Conservation (phyloP, 2,888 invertebrate species). For the Lymantria monacha region DNA sequence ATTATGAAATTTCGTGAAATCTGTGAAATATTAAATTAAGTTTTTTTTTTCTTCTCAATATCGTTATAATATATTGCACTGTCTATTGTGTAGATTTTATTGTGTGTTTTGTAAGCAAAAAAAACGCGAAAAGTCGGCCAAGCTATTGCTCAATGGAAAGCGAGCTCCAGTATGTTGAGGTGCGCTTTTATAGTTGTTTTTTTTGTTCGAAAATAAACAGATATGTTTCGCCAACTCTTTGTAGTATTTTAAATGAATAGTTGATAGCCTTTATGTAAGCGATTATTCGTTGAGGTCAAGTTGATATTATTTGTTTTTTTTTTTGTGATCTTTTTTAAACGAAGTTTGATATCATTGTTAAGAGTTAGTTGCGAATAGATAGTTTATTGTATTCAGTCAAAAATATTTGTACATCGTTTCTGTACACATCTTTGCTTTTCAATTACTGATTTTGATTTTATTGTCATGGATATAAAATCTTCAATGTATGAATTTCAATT, state of each 20-base stretch:
- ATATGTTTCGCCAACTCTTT: slow-evolving; percentile 31
- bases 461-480: too few species aligned
- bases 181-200: slow-evolving; percentile 23
- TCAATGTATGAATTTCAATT: too few species aligned
- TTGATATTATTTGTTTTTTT: slow-evolving; percentile 7
- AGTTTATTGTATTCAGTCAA: too few species aligned
- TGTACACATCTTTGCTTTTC: too few species aligned
- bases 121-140: slow-evolving; percentile 65
- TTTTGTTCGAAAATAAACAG: slow-evolving; percentile 46
- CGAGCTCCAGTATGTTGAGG: slow-evolving; percentile 51
- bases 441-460: too few species aligned
- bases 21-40: slow-evolving; percentile 71
- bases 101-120: slow-evolving; percentile 52
- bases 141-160: slow-evolving; percentile 55
- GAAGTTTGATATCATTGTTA: neutral
- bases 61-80: slow-evolving; percentile 48
- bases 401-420: too few species aligned
- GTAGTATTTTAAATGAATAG: slow-evolving; percentile 20
- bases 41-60: slow-evolving; percentile 52
- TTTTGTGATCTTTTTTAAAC: neutral
- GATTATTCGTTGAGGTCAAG: slow-evolving; percentile 11
- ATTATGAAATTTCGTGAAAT: slow-evolving; percentile 75
- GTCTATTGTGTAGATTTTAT: slow-evolving; percentile 55
- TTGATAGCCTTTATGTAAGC: slow-evolving; percentile 12
- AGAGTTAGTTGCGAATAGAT: neutral